Conservation (phyloP, 2,888 invertebrate species). For the Drosophila lutescens region DNA sequence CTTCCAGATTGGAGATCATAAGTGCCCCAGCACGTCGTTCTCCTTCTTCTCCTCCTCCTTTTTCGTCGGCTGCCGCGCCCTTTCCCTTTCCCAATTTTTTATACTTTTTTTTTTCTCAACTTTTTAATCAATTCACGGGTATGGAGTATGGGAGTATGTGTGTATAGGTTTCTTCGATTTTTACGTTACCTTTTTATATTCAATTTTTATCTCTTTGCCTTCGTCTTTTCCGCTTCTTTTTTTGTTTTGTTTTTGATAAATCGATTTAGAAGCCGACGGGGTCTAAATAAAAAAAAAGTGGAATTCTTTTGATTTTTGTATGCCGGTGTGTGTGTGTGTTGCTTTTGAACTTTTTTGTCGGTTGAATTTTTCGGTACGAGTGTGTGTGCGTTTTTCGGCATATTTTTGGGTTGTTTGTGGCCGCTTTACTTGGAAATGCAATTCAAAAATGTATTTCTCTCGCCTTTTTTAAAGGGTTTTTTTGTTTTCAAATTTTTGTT, state of each 20-base stretch:
- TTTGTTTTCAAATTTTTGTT: not conserved
- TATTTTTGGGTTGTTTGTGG: constrained; percentile 43
- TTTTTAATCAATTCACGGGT: constrained; percentile 76
- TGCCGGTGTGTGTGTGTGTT: constrained; percentile 33
- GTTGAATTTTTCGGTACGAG: constrained; percentile 39
- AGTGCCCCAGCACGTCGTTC: constrained; percentile 48
- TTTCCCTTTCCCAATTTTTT: constrained; percentile 45
- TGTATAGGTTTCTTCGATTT: constrained; percentile 76
- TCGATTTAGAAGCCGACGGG: constrained; percentile 80
- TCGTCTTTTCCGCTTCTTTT: constrained; percentile 68
- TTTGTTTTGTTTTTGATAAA: constrained; percentile 76
- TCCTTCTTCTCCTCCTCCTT: constrained; percentile 9
- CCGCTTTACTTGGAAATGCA: constrained; percentile 76
- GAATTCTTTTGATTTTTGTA: constrained; percentile 77
- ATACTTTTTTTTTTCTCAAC: constrained; percentile 56
- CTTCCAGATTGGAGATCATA: constrained; percentile 39
- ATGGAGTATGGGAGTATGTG: constrained; percentile 40
- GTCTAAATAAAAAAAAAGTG: constrained; percentile 70
- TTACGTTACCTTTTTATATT: constrained; percentile 77
- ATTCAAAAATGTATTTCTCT: constrained; percentile 61
- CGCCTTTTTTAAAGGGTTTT: constrained; percentile 26
- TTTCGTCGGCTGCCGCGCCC: constrained; percentile 40
- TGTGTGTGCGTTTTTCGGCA: constrained; percentile 49
- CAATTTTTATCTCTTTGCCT: constrained; percentile 80
- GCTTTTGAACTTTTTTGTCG: constrained; percentile 48